Conservation (phyloP, 2,797 vertebrate genomes). For the Smutsia temminckii region DNA sequence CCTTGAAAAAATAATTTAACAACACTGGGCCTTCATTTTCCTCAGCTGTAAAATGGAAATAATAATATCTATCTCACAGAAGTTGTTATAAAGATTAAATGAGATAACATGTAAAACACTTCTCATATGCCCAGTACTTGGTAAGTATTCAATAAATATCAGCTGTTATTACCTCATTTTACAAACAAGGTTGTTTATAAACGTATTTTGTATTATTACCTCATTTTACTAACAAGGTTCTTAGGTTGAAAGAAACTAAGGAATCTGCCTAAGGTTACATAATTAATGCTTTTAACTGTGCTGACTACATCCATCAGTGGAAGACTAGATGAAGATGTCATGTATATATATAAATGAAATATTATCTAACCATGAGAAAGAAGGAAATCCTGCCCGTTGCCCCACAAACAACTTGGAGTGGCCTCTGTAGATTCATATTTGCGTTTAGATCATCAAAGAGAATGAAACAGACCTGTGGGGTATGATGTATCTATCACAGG, state of each 20-base stretch:
- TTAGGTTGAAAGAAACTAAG: not conserved
- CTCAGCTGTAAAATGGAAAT: not conserved
- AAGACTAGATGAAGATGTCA: not conserved
- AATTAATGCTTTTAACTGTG: not conserved
- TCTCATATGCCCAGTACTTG: not conserved
- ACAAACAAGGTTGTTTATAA: not conserved
- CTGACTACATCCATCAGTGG: not conserved
- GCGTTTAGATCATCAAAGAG: not conserved
- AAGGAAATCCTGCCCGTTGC: not conserved
- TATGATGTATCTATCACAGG: not conserved
- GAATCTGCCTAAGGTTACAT: not conserved
- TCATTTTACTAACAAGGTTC: not conserved
- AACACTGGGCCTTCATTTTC: not conserved
- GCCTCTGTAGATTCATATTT: not conserved
- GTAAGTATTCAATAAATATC: not conserved
- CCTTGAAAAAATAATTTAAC: not conserved
- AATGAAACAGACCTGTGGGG: not conserved
- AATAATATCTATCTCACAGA: not conserved
- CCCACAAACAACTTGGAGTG: not conserved
- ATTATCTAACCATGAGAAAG: not conserved
- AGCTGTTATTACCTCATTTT: not conserved
- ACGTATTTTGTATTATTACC: not conserved
- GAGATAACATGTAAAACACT: not conserved
- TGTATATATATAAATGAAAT: not conserved
- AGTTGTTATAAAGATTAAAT: not conserved